Conservation (phyloP, 1,140 invertebrate species). For the Venustaconcha ellipsiformis region DNA sequence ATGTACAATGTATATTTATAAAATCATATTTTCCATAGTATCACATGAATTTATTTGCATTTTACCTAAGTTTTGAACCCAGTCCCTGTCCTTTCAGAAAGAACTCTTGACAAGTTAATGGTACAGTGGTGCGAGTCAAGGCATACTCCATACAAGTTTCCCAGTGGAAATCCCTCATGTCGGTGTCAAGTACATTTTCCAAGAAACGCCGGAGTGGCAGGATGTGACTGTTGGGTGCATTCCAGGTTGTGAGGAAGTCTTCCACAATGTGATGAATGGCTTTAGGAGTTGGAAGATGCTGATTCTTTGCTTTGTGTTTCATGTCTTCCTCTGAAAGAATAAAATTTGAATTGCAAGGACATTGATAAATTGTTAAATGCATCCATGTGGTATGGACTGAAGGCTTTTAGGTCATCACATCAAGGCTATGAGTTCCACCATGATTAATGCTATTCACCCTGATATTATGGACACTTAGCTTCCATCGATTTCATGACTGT, state of each 20-base stretch:
- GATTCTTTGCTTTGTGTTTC: conserved; percentile 29
- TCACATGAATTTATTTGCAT: too few relatives aligned
- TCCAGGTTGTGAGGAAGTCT: conserved; percentile 71
- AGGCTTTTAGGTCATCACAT: background rate
- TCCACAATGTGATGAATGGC: conserved; percentile 70
- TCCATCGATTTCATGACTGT: too few relatives aligned
- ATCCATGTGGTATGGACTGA: background rate
- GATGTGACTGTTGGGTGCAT: conserved; percentile 65
- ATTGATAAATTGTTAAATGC: background rate
- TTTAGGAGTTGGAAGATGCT: conserved; percentile 64
- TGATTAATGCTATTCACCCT: background rate
- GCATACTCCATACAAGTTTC: conserved; percentile 64
- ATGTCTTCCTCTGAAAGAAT: conserved; percentile 63
- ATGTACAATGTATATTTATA: too few relatives aligned
- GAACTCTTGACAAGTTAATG: conserved; percentile 51
- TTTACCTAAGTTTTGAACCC: too few relatives aligned
- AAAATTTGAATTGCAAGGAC: background rate
- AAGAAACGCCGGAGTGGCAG: conserved; percentile 68
- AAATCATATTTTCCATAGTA: too few relatives aligned
- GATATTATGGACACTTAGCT: background rate
- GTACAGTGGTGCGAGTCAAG: conserved; percentile 55
- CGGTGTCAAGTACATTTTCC: conserved; percentile 55
- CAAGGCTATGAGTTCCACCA: background rate
- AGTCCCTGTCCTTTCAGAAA: conserved; percentile 54
- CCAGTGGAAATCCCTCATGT: conserved; percentile 64